Conservation (phyloP, 2,888 invertebrate genomes). For the Plemyria rubiginata region DNA sequence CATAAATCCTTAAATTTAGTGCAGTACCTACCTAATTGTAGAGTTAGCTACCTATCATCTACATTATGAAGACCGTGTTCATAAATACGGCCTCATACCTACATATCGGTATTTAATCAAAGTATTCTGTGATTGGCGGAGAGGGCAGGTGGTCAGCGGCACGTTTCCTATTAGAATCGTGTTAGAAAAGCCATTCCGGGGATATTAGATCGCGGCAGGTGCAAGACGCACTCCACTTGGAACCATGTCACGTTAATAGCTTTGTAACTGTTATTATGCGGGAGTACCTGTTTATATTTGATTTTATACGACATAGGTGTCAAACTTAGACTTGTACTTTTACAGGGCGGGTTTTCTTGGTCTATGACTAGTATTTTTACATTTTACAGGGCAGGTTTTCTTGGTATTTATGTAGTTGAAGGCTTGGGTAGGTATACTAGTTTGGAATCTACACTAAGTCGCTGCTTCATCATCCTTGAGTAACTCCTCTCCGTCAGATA, state of each 20-base stretch:
- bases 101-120: conserved; percentile 45
- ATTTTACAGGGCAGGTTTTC: too few relatives aligned
- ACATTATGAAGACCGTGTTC: neutral
- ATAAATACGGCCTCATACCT: neutral
- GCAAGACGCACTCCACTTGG: conserved; percentile 44
- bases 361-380: too few relatives aligned
- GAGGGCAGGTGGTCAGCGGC: conserved; percentile 65
- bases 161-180: conserved; percentile 80
- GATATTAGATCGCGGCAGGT: conserved; percentile 74
- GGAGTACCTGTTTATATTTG: neutral
- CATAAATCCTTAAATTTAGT: neutral
- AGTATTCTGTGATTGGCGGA: conserved; percentile 55
- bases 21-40: neutral
- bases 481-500: too few relatives aligned
- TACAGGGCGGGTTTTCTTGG: too few relatives aligned
- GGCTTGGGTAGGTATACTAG: too few relatives aligned
- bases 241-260: conserved; percentile 48
- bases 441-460: too few relatives aligned
- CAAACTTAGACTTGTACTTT: too few relatives aligned
- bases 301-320: neutral
- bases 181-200: conserved; percentile 65
- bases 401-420: too few relatives aligned
- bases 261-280: conserved; percentile 39
- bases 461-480: too few relatives aligned
- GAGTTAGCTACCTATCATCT: neutral